Evolutionary conservation across 2,888 invertebrate genomes (phyloP).

Genomic region (Lobophora halterata): DNA sequence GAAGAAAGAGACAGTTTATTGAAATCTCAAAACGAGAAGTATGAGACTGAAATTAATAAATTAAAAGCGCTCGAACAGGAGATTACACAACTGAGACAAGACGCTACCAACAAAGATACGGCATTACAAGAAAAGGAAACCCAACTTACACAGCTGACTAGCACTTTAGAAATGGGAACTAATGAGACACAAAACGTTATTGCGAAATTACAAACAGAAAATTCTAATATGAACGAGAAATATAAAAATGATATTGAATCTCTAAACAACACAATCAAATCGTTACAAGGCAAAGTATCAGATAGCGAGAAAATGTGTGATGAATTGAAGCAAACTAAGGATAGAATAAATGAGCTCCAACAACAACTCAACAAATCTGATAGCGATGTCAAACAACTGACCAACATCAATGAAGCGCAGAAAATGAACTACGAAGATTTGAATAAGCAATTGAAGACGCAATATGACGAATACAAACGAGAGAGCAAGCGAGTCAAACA

Average conservation of each 20-base stretch:
- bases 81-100: constrained; percentile 50
- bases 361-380: constrained; percentile 66
- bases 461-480: constrained; percentile 68
- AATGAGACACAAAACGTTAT: constrained; percentile 55
- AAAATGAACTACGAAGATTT: constrained; percentile 74
- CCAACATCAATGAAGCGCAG: constrained; percentile 70
- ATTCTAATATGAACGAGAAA: constrained; percentile 55
- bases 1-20: constrained; percentile 58
- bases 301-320: constrained; percentile 59
- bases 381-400: constrained; percentile 66
- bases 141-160: constrained; percentile 50
- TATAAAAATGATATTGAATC: constrained; percentile 61
- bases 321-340: constrained; percentile 57
- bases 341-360: constrained; percentile 66
- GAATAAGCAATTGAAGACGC: constrained; percentile 64
- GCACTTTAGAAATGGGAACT: constrained; percentile 50
- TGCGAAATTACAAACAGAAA: constrained; percentile 58
- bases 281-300: constrained; percentile 51
- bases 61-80: constrained; percentile 52
- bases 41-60: constrained; percentile 49
- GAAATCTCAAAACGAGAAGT: constrained; percentile 53
- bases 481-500: constrained; percentile 74
- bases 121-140: constrained; percentile 53
- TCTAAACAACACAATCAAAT: constrained; percentile 55
- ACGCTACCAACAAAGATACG: constrained; percentile 46